A percentile compares a stretch with the other conserved stretches of the same genome.
These are phyloP conservation scores for Allolobophora icterica DNA, from an alignment of 2,888 invertebrate species.

Conservation along the genomic window DNA sequence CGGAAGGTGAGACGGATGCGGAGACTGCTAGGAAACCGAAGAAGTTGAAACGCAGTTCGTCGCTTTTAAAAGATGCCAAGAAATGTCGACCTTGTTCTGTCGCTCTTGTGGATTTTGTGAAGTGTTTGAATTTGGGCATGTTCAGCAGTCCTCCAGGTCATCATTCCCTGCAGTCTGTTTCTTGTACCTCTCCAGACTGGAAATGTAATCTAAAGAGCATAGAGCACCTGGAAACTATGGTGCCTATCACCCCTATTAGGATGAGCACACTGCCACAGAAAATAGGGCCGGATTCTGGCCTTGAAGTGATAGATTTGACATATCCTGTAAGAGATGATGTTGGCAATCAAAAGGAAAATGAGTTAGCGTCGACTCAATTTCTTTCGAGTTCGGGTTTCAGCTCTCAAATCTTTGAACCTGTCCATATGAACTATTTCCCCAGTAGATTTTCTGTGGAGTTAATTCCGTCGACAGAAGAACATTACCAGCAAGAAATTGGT, in stretches of 20 bases:
- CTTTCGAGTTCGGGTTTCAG: not conserved
- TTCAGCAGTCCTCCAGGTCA: not conserved
- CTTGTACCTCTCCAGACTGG: not conserved
- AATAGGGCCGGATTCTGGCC: not conserved
- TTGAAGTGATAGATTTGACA: not conserved
- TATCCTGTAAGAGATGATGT: not conserved
- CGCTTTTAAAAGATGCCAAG: not conserved
- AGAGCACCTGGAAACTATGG: not conserved
- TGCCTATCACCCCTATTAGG: not conserved
- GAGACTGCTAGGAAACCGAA: not conserved
- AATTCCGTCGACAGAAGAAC: not conserved
- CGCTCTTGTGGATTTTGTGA: slow-evolving; percentile 40
- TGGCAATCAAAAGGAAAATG: not conserved
- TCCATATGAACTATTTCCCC: not conserved
- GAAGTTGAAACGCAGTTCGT: not conserved
- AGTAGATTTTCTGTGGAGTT: not conserved
- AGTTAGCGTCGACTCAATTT: not conserved
- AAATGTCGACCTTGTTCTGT: slow-evolving; percentile 42
- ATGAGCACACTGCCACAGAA: not conserved
- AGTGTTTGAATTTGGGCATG: slow-evolving; percentile 31
- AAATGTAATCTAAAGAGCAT: not conserved
- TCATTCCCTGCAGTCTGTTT: not conserved
- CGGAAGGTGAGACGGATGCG: not conserved
- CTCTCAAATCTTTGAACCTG: not conserved
- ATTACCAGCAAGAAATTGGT: not conserved